Evolutionary conservation across 2,113 vertebrate genomes (phyloP).

Genomic region (Vulpes vulpes): DNA sequence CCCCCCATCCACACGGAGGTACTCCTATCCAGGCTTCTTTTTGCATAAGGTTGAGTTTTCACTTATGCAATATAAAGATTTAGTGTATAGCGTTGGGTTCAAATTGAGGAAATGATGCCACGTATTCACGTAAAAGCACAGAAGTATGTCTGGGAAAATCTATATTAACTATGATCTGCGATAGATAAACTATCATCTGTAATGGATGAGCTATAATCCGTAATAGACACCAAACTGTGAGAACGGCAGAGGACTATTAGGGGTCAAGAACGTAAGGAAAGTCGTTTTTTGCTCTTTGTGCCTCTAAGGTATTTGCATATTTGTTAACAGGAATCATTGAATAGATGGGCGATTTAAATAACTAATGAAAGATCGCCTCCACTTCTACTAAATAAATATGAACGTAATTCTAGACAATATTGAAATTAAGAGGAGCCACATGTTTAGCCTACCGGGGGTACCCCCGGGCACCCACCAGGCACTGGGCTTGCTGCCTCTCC

Average conservation of each 20-base stretch:
- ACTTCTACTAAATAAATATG: neutral
- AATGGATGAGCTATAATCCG: neutral
- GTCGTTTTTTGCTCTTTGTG: neutral
- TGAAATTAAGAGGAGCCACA: neutral
- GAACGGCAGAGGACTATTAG: neutral
- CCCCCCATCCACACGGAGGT: neutral
- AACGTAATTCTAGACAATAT: neutral
- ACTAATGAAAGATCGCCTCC: neutral
- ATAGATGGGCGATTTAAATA: neutral
- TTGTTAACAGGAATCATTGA: neutral
- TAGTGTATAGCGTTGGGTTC: neutral
- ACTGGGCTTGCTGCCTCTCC: neutral
- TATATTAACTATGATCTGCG: neutral
- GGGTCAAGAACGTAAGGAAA: neutral
- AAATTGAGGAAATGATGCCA: neutral
- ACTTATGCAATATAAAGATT: neutral
- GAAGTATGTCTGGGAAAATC: neutral
- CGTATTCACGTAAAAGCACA: neutral
- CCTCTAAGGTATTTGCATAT: neutral
- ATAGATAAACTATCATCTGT: too few species aligned
- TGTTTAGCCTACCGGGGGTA: neutral
- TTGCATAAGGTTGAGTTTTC: neutral
- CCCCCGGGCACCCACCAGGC: too few species aligned
- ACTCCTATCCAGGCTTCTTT: neutral
- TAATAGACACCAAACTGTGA: neutral